Base-by-base conservation (phyloP, 2,888 invertebrate species). In the Sinopyrophorus schimmeli region DNA sequence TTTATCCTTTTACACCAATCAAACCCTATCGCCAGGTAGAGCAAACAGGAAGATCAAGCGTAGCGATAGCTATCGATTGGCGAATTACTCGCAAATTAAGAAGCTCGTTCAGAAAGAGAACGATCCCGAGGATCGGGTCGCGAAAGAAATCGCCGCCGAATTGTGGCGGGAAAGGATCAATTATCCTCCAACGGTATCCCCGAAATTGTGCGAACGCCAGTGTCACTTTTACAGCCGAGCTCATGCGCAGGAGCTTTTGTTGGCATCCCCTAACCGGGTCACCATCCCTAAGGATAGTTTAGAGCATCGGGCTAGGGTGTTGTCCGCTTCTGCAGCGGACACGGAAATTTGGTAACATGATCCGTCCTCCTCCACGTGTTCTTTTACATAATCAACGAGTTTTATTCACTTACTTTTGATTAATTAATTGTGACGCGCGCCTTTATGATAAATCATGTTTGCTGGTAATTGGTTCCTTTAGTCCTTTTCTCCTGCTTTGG, bases 31-130 rank as follows among this genome's bases (percentile, higher is more conserved):
- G n/a, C 57, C 62, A 37, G 56, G 54, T 61, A 60, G 58, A 49
- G 59, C 55, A 41, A 53, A 55, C 46, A 57, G 58, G 23, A 82
- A 81, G 74, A 77, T 90, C 31, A 88, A 87, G 72, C 84, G 91
- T 50, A 89, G 88, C 69, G 88, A 91, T 70, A 91, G 90, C 73
- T 91, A 91, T 69, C 83, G 89, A 57, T 79, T 87, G 71, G 91
- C 91, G 9, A 90, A 90, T 73, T 83, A 82, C 58, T 82, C 83
- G 14, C 78, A 83, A 54, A 12, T 16, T 3, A 15, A 14, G 17
- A 48, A 42, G 24, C 78, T 83, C 73, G 81, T 81, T 21, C 82
- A 86, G 37, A 82, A 80, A 71, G 84, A 81, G 68, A 76, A 78
- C 7, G 59, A 62, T 44, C 54, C 64, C 5, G 63, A 79, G 59